Conservation (phyloP, 2,797 vertebrate species). For the Craterocephalus amniculus region DNA sequence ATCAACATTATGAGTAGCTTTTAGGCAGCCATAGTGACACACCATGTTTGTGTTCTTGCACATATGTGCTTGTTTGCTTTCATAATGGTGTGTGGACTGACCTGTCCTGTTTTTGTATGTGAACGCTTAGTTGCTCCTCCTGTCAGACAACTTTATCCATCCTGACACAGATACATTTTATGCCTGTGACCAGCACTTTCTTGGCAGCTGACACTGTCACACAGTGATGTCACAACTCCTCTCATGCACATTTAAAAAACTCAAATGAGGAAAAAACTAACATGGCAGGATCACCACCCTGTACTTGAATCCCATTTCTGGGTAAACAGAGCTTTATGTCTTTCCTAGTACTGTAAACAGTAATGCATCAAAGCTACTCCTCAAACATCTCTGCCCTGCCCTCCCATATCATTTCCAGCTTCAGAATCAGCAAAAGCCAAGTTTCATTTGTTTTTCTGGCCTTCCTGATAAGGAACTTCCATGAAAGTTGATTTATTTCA, state of each 20-base stretch:
- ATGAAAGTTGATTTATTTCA: too few relatives aligned
- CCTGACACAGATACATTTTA: constrained; percentile 71
- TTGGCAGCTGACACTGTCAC: constrained; percentile 71
- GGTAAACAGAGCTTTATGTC: constrained; percentile 25
- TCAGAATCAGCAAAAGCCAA: too few relatives aligned
- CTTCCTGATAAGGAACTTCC: too few relatives aligned
- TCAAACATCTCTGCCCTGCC: constrained; percentile 10
- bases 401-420: too few relatives aligned
- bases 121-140: constrained; percentile 51
- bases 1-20: constrained; percentile 14
- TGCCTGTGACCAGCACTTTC: constrained; percentile 70
- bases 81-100: constrained; percentile 36
- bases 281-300: constrained; percentile 35
- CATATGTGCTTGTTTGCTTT: constrained; percentile 44
- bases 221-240: constrained; percentile 54
- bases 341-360: constrained; percentile 21
- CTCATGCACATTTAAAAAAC: constrained; percentile 34
- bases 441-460: too few relatives aligned
- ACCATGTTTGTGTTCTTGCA: constrained; percentile 41
- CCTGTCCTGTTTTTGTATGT: constrained; percentile 29
- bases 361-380: constrained; percentile 36
- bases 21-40: constrained; percentile 32
- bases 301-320: constrained; percentile 26
- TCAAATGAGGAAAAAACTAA: constrained; percentile 45
- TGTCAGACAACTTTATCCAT: constrained; percentile 64